Evolutionary conservation across 1,140 invertebrate genomes (phyloP).

Genomic region (Cydia splendana): DNA sequence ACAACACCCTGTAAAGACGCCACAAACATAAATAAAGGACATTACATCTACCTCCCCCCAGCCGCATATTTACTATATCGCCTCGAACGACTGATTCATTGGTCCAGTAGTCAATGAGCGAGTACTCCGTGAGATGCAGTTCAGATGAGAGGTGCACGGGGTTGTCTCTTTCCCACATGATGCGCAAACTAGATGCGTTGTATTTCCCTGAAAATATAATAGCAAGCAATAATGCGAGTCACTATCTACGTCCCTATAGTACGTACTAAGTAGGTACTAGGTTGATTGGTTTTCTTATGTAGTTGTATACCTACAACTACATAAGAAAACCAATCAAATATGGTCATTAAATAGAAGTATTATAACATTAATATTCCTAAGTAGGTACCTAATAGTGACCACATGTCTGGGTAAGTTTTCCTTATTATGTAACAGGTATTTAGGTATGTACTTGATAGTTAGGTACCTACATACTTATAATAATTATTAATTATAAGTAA

Average conservation of each 20-base stretch:
- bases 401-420: neutral
- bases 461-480: too few relatives aligned
- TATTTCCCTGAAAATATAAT: slow-evolving; percentile 84
- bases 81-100: slow-evolving; percentile 85
- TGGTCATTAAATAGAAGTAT: neutral
- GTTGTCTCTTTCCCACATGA: slow-evolving; percentile 87
- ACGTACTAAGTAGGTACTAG: slow-evolving; percentile 23
- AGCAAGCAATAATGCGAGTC: slow-evolving; percentile 37
- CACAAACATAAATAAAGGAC: slow-evolving; percentile 55
- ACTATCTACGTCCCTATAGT: neutral
- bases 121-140: slow-evolving; percentile 91
- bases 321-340: neutral
- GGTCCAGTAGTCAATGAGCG: slow-evolving; percentile 85
- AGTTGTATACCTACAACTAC: too few relatives aligned
- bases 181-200: slow-evolving; percentile 86
- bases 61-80: slow-evolving; percentile 83
- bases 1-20: slow-evolving; percentile 34
- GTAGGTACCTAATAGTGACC: neutral
- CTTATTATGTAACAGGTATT: neutral
- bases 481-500: too few relatives aligned
- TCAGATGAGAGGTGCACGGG: slow-evolving; percentile 88
- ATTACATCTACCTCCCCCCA: slow-evolving; percentile 83
- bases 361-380: neutral
- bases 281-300: too few relatives aligned
- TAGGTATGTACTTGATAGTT: neutral